Base-by-base conservation (phyloP, 2,888 invertebrate genomes). In the Euzetes globulus region DNA sequence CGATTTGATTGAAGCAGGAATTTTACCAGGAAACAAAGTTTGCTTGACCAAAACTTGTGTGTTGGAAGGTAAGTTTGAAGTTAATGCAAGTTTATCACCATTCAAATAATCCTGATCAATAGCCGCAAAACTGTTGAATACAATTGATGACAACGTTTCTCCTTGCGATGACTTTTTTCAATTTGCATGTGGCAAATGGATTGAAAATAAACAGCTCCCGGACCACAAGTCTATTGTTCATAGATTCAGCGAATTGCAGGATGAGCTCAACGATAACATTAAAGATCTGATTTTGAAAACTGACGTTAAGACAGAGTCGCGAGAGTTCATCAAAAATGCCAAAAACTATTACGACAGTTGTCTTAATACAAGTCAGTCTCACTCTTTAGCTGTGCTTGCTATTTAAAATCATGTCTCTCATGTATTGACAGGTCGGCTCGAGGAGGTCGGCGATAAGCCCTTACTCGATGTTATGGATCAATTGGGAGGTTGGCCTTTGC, bases 101-200 rank as follows among this genome's bases (percentile, higher is more conserved):
- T 11, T 13, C 7, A 65, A 17, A 33, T 45, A 19, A 72, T n/a
- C 58, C 60, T 60, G 7, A 0, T 73, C n/a, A n/a, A 6, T 74
- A 87, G 91, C 91, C 0, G 88, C 90, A 0, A 86, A 87, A 77
- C 85, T 91, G 17, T 83, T 91, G 55, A 84, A 86, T 77, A 89
- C 88, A 81, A 88, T 91, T 88, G 89, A 91, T 79, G 82, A 84
- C 0, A 82, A 83, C 1, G 88, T 89, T 11, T 88, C 91, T 77
- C 91, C 91, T 0, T 91, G 91, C 81, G 90, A 91, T 79, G 90
- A 91, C 81, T 91, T 91, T 82, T 91, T 91, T 82, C 85, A 88
- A 79, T 91, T 90, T 81, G 87, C 91, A 0, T 91, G 91, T 80
- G 91, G 91, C 1, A 87, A 87, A 15, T 91, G 91, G 82, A 82